Evolutionary conservation across 2,888 invertebrate genomes (phyloP).

Genomic region (Linhomoeus sp.): DNA sequence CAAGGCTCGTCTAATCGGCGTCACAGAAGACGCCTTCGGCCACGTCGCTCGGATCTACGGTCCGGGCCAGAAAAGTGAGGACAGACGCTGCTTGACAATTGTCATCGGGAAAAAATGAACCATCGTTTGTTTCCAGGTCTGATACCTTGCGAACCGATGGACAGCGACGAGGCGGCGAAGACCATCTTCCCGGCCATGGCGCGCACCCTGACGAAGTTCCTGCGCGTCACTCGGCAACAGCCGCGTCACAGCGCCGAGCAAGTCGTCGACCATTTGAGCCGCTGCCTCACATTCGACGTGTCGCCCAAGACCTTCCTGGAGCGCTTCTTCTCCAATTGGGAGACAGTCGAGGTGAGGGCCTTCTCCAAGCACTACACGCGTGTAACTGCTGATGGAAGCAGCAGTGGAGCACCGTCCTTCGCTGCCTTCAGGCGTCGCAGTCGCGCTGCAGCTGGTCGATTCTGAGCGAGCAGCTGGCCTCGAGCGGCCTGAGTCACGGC

Average conservation of each 20-base stretch:
- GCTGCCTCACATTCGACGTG: constrained; percentile 75
- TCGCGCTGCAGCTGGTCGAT: constrained; percentile 54
- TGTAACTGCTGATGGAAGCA: too few species aligned
- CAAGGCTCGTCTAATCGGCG: constrained; percentile 64
- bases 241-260: constrained; percentile 78
- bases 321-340: constrained; percentile 64
- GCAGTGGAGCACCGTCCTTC: too few species aligned
- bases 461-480: constrained; percentile 72
- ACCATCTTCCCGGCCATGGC: constrained; percentile 94
- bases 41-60: constrained; percentile 65
- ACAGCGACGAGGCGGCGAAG: constrained; percentile 85
- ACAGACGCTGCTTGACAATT: too few species aligned
- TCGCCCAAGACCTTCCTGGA: constrained; percentile 86
- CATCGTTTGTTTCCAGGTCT: too few species aligned
- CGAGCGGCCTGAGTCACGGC: constrained; percentile 59
- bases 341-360: constrained; percentile 46
- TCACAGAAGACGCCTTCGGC: constrained; percentile 92
- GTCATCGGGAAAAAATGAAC: too few species aligned
- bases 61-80: background rate
- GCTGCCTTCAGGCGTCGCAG: constrained; percentile 2
- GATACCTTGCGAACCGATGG: too few species aligned
- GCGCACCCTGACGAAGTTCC: constrained; percentile 79
- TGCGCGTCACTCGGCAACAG: constrained; percentile 83
- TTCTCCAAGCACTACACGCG: background rate
- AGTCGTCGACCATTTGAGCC: constrained; percentile 67